A percentile compares a stretch with the other conserved stretches of the same genome.
Conservation (phyloP, 23 tunicate genomes). For the Diplosoma virens region DNA sequence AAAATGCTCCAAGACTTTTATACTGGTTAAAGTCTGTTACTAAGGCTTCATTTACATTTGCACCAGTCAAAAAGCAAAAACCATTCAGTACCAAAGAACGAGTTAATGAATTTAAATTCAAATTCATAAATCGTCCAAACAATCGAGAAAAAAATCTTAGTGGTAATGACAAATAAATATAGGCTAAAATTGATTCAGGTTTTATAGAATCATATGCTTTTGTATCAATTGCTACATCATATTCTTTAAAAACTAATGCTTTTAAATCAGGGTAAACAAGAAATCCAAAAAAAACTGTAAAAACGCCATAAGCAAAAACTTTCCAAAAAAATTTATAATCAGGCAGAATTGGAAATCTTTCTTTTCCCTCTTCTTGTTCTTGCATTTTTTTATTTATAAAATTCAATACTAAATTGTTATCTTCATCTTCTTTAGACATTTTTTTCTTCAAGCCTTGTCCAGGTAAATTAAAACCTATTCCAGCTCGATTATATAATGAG, state of each 20-base stretch:
- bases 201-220: neutral
- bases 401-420: slow-evolving; percentile 33
- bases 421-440: slow-evolving; percentile 22
- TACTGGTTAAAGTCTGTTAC: slow-evolving; percentile 54
- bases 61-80: slow-evolving; percentile 44
- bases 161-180: slow-evolving; percentile 44
- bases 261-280: slow-evolving; percentile 34
- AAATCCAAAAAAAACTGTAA: neutral
- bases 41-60: slow-evolving; percentile 77
- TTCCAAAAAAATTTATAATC: slow-evolving; percentile 30
- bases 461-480: slow-evolving; percentile 35
- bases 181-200: slow-evolving; percentile 4
- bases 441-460: slow-evolving; percentile 64
- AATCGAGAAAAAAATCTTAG: slow-evolving; percentile 58
- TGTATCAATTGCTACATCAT: slow-evolving; percentile 13
- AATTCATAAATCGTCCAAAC: slow-evolving; percentile 42
- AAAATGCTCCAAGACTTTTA: slow-evolving; percentile 58
- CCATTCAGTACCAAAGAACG: slow-evolving; percentile 8
- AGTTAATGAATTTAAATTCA: neutral
- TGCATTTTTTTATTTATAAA: slow-evolving; percentile 21
- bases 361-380: slow-evolving; percentile 35
- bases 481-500: neutral
- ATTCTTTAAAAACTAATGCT: neutral
- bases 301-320: neutral
- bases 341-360: slow-evolving; percentile 29